Base-by-base conservation (phyloP, 2,888 invertebrate genomes). In the Heterodera filipjevi region DNA sequence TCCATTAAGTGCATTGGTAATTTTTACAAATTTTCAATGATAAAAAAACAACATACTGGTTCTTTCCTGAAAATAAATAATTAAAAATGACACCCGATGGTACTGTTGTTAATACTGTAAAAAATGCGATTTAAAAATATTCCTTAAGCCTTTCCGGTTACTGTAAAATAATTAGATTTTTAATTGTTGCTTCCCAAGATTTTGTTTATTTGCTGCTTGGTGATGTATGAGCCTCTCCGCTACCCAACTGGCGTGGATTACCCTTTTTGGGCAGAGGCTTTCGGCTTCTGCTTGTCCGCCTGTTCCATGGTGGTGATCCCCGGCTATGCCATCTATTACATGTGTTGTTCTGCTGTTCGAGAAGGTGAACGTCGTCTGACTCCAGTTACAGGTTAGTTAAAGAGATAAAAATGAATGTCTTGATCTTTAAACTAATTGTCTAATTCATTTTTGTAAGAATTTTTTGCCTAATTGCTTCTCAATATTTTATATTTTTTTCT, bases 221-320 rank as follows among this genome's bases (percentile, higher is more conserved):
- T 94, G 87, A 93, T 93, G 14, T 94, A 95, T 89, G 92, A 94
- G 89, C 94, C 94, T 19, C 90, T 94, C 82, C 92, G 90, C 30
- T 90, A 93, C 44, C 93, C 93, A 0, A 92, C 92, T 85, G 84
- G 82, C 5, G 66, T 49, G 16, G 79, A 83, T 44, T 84, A 77
- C 66, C 84, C 84, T 1, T 91, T 92, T 75, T 95, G 95, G 95
- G 93, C 93, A 84, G 92, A 93, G 89, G 91, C 92, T 76, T 92
- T 94, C 77, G 95, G 95, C 33, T 94, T 94, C 93, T 89, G 92
- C 35, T 92, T 95, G 87, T 95, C 95, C 0, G 93, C 93, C 74
- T 94, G 94, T 71, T 95, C 95, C 35, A 93, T 95, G 81, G 91
- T 94, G 80, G 94, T 94, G 89, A 95, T 95, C 83, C 95, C 95